Base-by-base conservation (phyloP, 92 coral and sea anemone species). In the Umimayanthus chanpuru region DNA sequence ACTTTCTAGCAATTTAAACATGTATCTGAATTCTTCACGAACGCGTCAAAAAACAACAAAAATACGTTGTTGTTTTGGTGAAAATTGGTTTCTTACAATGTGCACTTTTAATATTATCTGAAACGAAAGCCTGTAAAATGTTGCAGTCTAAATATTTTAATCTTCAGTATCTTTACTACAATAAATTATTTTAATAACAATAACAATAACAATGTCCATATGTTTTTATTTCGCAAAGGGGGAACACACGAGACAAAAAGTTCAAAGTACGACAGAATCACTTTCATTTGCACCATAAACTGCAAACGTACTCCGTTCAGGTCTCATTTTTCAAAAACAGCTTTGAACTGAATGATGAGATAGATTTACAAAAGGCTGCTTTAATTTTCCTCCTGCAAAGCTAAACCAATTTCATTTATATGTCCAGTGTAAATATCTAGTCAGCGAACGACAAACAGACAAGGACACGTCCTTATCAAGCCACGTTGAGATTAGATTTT, bases 391-490 rank as follows among this genome's bases (percentile, higher is more conserved):
- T 28, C 58, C 23, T 28, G 77, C 15, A 43, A 71, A 47, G 41
- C 76, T 49, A 68, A 83, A 83, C 29, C 41, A 43, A 71, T 71
- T 43, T 83, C 40, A 67, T 64, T 83, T 70, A 41, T 39, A 67
- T 70, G 28, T 47, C 78, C 18, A 73, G 21, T 28, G 77, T 83
- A 41, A 71, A 83, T 25, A 47, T 2, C 58, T 12, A 5, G 50
- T 25, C 29, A 7, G 85, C 0, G 38, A 61, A 40, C 2, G 53
- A 6, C 39, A 83, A 47, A 83, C 67, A 70, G 16, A 67, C 16
- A 2, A 25, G 25, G 4, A 70, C 20, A 38, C 71, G 9, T 28
- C 26, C 16, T 44, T 67, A 26, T 47, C 65, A 83, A 23, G 20
- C 40, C 4, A 65, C 25, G 68, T 20, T 61, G 9, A 18, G 26